Conservation (phyloP, 2,113 vertebrate species). For the Craseonycteris thonglongyai region DNA sequence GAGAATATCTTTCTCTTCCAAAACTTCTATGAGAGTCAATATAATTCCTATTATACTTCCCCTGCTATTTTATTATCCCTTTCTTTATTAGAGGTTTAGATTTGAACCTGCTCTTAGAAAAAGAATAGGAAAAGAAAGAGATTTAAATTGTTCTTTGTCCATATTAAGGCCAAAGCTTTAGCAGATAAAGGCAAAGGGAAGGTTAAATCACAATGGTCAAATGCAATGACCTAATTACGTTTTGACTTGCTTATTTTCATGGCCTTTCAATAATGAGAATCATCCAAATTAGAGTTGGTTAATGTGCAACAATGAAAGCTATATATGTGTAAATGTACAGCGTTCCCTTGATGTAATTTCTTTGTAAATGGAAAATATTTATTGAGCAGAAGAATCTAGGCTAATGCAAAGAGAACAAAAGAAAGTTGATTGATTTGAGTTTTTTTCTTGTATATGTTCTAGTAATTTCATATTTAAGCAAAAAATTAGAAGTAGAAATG, state of each 20-base stretch:
- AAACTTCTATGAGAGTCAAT: conserved; percentile 66
- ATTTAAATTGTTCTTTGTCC: conserved; percentile 69
- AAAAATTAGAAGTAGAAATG: background rate
- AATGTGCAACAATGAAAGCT: conserved; percentile 52
- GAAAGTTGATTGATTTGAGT: background rate
- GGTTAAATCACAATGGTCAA: conserved; percentile 60
- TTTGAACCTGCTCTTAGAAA: conserved; percentile 53
- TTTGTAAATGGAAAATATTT: conserved; percentile 41
- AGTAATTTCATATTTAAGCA: background rate
- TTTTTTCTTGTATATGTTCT: background rate
- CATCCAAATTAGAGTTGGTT: conserved; percentile 37
- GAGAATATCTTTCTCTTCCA: conserved; percentile 59
- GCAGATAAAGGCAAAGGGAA: conserved; percentile 65
- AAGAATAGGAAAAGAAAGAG: conserved; percentile 54
- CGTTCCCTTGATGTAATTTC: conserved; percentile 19
- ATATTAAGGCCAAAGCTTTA: conserved; percentile 52
- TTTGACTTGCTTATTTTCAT: conserved; percentile 60
- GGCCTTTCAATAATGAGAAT: conserved; percentile 59
- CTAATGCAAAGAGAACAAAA: conserved; percentile 24
- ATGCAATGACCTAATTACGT: conserved; percentile 58
- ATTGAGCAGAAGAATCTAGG: background rate
- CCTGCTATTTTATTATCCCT: conserved; percentile 61
- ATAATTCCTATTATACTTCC: conserved; percentile 63
- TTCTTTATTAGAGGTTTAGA: conserved; percentile 66
- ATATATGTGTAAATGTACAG: conserved; percentile 49